A percentile compares a stretch with the other conserved stretches of the same genome.
These are phyloP conservation scores for Anomalospiza imberbis DNA, from an alignment of 2,797 vertebrate species.

Conservation along the genomic window DNA sequence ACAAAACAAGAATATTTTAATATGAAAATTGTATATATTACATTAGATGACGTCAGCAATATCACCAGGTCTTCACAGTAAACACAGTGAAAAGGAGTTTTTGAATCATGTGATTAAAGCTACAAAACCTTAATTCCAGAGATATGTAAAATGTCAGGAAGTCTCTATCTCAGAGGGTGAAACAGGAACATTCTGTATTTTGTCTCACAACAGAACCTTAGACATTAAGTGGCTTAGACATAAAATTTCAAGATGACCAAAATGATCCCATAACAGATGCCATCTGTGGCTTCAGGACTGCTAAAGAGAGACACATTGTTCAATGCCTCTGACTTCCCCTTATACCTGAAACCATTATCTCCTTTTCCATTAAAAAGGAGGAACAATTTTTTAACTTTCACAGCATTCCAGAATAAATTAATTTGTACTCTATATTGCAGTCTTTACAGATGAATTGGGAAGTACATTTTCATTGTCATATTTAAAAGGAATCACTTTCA, in stretches of 20 bases:
- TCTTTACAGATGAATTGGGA: neutral
- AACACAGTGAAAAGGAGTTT: neutral
- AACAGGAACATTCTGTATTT: neutral
- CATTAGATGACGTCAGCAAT: neutral
- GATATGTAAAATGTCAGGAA: neutral
- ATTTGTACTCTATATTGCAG: neutral
- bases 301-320: neutral
- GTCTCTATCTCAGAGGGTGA: neutral
- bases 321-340: neutral
- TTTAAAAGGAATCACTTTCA: neutral
- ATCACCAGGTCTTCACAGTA: neutral
- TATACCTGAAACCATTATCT: neutral
- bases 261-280: neutral
- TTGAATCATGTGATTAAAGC: neutral
- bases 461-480: neutral
- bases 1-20: neutral
- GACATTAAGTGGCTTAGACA: neutral
- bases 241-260: neutral
- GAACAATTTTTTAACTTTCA: neutral
- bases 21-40: neutral
- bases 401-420: neutral
- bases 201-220: neutral
- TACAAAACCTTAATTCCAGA: neutral
- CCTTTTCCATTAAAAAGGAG: neutral
- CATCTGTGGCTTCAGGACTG: neutral